These are phyloP conservation scores for Capreolus pygargus DNA, from an alignment of 2,113 vertebrate species.

Conservation along the genomic window DNA sequence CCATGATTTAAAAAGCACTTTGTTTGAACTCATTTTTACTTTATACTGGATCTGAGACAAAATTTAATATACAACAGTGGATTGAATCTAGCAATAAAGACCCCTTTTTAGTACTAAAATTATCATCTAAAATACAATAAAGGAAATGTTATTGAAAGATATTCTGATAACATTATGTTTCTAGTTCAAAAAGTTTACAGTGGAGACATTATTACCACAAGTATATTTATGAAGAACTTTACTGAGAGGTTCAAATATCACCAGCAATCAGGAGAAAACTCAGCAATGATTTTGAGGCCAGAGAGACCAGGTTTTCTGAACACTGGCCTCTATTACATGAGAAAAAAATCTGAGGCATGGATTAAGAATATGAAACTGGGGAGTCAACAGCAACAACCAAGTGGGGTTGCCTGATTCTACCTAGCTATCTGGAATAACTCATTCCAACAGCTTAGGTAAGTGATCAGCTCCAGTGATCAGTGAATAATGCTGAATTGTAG, in stretches of 20 bases:
- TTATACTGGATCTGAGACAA: constrained; percentile 75
- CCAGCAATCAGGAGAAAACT: constrained; percentile 20
- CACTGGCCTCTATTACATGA: neutral
- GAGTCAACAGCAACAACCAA: neutral
- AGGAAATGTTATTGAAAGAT: constrained; percentile 73
- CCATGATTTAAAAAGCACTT: constrained; percentile 74
- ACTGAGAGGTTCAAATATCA: constrained; percentile 27
- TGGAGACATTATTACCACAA: neutral
- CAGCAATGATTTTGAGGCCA: neutral
- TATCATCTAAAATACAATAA: constrained; percentile 70
- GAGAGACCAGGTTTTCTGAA: neutral
- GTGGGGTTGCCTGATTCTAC: neutral
- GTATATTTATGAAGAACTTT: neutral
- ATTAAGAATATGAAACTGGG: neutral
- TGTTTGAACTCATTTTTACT: constrained; percentile 78
- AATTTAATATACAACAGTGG: constrained; percentile 74
- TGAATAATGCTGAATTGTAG: neutral
- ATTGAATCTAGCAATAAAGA: constrained; percentile 71
- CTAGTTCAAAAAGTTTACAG: neutral
- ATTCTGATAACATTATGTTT: constrained; percentile 70
- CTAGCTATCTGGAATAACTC: neutral
- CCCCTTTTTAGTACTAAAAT: constrained; percentile 62
- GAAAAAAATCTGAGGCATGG: neutral
- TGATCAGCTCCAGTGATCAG: neutral
- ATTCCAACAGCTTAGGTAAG: neutral